A percentile compares a stretch with the other conserved stretches of the same genome.
Evolutionary conservation across 2,888 invertebrate genomes (phyloP).

Genomic region (Euphydryas editha): DNA sequence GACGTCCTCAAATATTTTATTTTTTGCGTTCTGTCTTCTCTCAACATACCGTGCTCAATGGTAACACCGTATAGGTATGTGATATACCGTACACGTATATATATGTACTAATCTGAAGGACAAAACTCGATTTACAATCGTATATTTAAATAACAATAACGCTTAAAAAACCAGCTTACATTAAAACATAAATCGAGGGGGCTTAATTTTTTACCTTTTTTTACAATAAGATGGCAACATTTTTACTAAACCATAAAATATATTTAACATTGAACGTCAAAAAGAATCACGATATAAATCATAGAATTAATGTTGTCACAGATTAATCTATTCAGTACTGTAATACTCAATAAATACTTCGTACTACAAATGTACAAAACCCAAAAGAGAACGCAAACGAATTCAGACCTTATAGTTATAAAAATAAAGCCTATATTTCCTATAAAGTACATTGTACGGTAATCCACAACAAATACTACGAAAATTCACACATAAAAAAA

Average conservation of each 20-base stretch:
- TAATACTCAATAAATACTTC: constrained; percentile 41
- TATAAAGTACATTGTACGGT: neutral
- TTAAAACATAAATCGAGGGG: constrained; percentile 7
- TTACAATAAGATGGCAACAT: constrained; percentile 11
- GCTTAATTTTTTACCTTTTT: constrained; percentile 18
- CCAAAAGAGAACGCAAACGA: neutral
- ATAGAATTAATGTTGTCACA: constrained; percentile 42
- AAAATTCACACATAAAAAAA: neutral
- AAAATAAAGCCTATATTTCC: neutral
- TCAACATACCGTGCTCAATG: too few relatives aligned
- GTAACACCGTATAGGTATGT: too few relatives aligned
- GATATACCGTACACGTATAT: too few relatives aligned
- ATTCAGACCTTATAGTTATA: neutral
- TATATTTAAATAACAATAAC: neutral
- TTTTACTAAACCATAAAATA: constrained; percentile 24
- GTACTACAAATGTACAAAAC: constrained; percentile 16
- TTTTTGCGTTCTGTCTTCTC: too few relatives aligned
- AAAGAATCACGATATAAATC: constrained; percentile 41
- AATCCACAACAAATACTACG: neutral
- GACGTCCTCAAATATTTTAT: too few relatives aligned
- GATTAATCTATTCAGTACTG: constrained; percentile 37
- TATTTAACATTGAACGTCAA: constrained; percentile 26
- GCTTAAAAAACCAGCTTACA: constrained; percentile 4
- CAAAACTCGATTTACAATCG: neutral
- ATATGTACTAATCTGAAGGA: neutral